Evolutionary conservation across 1,140 invertebrate genomes (phyloP).

Genomic region (Papilio polytes): DNA sequence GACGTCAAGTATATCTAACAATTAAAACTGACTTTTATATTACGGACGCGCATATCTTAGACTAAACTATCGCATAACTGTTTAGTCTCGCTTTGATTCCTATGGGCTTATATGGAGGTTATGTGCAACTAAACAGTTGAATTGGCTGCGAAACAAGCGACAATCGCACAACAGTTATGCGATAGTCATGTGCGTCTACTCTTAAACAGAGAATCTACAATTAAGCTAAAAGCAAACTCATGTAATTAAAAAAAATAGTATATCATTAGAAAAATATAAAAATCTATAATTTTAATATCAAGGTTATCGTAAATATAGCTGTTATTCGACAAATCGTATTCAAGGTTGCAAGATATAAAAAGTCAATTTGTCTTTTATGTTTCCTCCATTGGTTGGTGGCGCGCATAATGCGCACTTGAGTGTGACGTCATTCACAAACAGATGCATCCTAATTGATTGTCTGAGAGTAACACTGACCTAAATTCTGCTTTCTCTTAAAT

Average conservation of each 20-base stretch:
- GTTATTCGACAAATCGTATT: background rate
- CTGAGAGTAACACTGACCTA: background rate
- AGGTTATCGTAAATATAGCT: background rate
- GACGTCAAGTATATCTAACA: background rate
- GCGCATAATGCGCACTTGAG: background rate
- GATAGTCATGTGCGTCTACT: too few species aligned
- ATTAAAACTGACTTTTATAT: too few species aligned
- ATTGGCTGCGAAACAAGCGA: too few species aligned
- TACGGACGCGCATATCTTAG: too few species aligned
- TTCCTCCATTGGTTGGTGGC: background rate
- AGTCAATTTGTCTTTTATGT: constrained; percentile 1
- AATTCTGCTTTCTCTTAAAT: background rate
- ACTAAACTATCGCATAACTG: too few species aligned
- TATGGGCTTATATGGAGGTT: too few species aligned
- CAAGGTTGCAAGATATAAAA: background rate
- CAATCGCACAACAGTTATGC: too few species aligned
- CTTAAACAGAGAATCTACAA: background rate
- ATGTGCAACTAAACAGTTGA: too few species aligned
- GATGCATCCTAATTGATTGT: constrained; percentile 4
- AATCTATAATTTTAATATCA: background rate
- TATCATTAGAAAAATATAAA: background rate
- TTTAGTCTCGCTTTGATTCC: too few species aligned
- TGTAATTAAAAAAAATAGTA: background rate
- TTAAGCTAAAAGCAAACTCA: background rate
- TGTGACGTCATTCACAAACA: background rate